Base-by-base conservation (phyloP, 2,888 invertebrate species). In the Agrochola circellaris region DNA sequence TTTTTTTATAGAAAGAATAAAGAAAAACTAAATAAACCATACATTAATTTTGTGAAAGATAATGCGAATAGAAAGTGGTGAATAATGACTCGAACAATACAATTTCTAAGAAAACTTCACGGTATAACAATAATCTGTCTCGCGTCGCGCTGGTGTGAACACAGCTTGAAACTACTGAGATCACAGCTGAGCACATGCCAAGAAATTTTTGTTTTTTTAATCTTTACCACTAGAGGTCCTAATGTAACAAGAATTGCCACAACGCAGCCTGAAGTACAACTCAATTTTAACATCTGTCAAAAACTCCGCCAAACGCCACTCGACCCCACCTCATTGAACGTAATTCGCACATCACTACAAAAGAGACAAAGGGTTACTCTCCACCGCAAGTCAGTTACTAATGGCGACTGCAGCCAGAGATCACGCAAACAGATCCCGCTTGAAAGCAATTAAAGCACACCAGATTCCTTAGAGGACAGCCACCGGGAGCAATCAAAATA, bases 401-500 rank as follows among this genome's bases (percentile, higher is more conserved):
- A 95, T 95, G 95, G 92, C 89, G 84, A 82, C 82, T 61, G 78
- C 77, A 73, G 72, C 60, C 83, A 66, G 86, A 89, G 89, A 89
- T 89, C 89, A 86, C 87, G 87, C 88, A 77, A 88, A 83, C 88
- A 84, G 89, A 89, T 89, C 89, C 81, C 83, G 89, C 88, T 85
- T 79, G 81, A 87, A 89, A 89, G 95, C 94, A 95, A 95, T 95
- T 95, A 95, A 95, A 93, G 89, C 92, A 91, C 88, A 90, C 92
- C 88, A 91, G 93, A 95, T 94, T 94, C 95, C 93, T 87, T 69
- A 85, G 90, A 87, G 89, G 91, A 89, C 93, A 89, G 93, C 91
- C 93, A 93, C 93, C 92, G 94, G 90, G 91, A 91, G 93, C 86
- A 86, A 87, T 87, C 88, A 85, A 94, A 93, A 92, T 96, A 96